Evolutionary conservation across 1,140 invertebrate species (phyloP), one percentile per base, ranked within the genome.

Genomic region (Myzus persicae): DNA sequence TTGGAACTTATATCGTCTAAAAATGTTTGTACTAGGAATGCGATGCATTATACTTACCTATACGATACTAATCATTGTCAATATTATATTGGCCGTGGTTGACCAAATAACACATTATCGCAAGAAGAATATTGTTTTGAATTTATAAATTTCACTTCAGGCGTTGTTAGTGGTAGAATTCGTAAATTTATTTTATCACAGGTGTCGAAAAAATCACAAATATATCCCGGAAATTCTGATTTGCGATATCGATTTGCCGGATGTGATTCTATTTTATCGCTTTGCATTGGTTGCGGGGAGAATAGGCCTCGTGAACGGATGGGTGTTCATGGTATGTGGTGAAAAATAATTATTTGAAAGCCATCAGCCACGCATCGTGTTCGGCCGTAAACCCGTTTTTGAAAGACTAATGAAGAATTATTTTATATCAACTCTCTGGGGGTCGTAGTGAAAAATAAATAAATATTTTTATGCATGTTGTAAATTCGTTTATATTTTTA

Each of bases 401-500:
- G 59, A 76, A 76, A 76, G 26, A n/a, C 31, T 76, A 76, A 76
- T 76, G 59, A 76, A 76, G 11, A 76, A 76, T 76, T 76, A 76
- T 76, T 76, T 76, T 76, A 76, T 76, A 76, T 76, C 31, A 76
- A 76, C n/a, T 76, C 59, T 76, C 59, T 0, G 22, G n/a, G 81
- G 81, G 8, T 82, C 36, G 20, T 82, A 38, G 36, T 38, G 18
- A 38, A 81, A 67, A 82, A 81, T 18, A 82, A 82, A 82, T 24
- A 82, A 67, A 76, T 76, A 76, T 76, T 76, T 67, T 76, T 76
- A 76, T 76, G 59, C 81, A 22, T 2, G 36, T 82, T 82, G 36
- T 22, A 82, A 82, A 82, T 82, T 82, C 36, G 38, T 82, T 40
- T 82, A 82, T n/a, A 24, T 82, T 82, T 82, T 82, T 82, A 82